Conservation (phyloP, 2,113 vertebrate genomes). For the Talpa occidentalis region DNA sequence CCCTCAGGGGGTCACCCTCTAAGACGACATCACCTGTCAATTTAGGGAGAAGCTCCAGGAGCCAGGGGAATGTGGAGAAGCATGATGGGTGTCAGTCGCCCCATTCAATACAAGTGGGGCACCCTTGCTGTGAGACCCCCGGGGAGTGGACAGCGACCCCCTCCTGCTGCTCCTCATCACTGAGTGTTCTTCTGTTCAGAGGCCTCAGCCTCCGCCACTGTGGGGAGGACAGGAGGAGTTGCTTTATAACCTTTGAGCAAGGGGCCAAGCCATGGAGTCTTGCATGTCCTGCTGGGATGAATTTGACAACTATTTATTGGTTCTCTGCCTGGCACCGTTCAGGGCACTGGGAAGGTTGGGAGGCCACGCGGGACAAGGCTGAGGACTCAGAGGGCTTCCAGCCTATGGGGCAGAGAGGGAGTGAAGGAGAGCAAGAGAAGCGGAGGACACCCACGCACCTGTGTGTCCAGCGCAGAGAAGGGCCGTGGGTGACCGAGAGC, state of each 20-base stretch:
- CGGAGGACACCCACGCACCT: fast-evolving
- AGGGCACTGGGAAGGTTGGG: too few relatives aligned
- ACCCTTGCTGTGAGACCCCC: fast-evolving
- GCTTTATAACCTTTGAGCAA: neutral
- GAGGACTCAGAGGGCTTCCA: fast-evolving
- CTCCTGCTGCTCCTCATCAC: fast-evolving
- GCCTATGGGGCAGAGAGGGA: neutral
- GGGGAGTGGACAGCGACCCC: neutral
- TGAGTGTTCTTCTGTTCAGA: neutral
- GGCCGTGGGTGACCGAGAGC: fast-evolving
- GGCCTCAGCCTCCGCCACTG: neutral
- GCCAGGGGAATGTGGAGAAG: neutral
- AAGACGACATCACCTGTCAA: neutral
- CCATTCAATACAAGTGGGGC: neutral
- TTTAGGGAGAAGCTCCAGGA: neutral
- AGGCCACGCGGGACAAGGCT: neutral
- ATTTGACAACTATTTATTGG: neutral
- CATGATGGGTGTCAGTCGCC: fast-evolving
- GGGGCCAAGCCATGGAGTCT: neutral
- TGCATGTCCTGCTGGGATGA: neutral
- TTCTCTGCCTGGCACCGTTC: neutral
- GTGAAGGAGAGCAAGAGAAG: too few relatives aligned
- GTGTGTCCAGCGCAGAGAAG: neutral
- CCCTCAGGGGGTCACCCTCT: neutral
- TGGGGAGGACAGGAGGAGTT: neutral